Percentiles rank a stretch among this genome's conserved stretches.
These are phyloP conservation scores for Corythornis madagascariensis DNA, from an alignment of 2,113 vertebrate genomes.

Conservation along the genomic window DNA sequence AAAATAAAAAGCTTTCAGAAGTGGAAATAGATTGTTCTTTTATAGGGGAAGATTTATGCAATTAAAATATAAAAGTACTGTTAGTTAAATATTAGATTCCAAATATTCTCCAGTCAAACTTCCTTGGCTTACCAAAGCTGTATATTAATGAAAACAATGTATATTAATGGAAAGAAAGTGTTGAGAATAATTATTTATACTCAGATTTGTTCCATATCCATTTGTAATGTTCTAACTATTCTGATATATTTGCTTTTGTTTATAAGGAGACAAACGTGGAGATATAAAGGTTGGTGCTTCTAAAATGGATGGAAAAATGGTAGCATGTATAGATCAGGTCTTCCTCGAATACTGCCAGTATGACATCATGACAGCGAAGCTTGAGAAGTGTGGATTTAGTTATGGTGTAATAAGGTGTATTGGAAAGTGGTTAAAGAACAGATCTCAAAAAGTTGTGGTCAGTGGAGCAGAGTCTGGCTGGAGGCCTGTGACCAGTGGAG, in stretches of 20 bases:
- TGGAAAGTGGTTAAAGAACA: no score
- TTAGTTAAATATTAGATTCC: neutral
- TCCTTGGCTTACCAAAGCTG: neutral
- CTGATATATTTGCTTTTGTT: neutral
- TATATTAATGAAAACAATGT: neutral
- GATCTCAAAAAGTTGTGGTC: no score
- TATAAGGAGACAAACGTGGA: neutral
- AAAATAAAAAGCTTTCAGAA: neutral
- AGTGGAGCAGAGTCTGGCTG: no score
- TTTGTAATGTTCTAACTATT: neutral
- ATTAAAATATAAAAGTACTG: neutral
- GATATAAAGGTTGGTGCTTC: neutral
- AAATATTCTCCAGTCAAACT: neutral
- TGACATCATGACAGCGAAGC: accelerated
- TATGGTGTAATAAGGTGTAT: no score
- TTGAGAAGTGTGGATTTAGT: no score
- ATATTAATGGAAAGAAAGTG: neutral
- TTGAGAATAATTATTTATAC: neutral
- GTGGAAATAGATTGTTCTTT: neutral
- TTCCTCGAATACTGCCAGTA: neutral
- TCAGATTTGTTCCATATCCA: neutral
- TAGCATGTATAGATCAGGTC: neutral
- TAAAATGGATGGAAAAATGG: neutral
- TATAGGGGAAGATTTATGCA: neutral
- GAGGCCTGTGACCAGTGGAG: no score